phyloP scores from a whole-genome alignment of 2,113 vertebrate genomes.

The Prionailurus bengalensis region DNA sequence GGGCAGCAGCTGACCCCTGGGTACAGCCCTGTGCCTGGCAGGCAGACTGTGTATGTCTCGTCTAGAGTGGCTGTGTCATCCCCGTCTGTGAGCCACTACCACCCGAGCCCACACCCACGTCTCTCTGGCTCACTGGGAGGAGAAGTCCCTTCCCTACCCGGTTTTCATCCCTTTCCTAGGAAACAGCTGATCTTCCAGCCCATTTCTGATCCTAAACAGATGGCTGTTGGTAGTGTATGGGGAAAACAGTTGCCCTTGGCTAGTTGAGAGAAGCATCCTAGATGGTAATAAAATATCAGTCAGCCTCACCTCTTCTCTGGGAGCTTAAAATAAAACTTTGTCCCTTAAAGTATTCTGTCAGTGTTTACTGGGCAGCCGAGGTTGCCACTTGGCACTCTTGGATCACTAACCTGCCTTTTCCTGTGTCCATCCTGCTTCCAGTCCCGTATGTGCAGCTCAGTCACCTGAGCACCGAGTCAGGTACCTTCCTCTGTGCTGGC shows the following conservation, averaged over 20 bases:
- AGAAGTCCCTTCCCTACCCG: constrained; percentile 6
- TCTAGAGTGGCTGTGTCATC: constrained; percentile 62
- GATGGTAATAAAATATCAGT: not conserved
- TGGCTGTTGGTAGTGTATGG: not conserved
- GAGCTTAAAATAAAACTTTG: constrained; percentile 43
- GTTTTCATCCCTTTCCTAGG: not conserved
- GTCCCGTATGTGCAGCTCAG: constrained; percentile 96
- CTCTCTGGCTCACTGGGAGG: constrained; percentile 6
- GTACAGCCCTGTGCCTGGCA: constrained; percentile 32
- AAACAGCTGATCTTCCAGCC: not conserved
- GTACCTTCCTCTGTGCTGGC: constrained; percentile 88
- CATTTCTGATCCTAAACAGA: not conserved
- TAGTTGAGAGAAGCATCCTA: not conserved
- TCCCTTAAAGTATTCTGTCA: constrained; percentile 46
- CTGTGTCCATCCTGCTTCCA: constrained; percentile 92
- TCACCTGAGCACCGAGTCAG: constrained; percentile 96
- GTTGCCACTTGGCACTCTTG: constrained; percentile 55
- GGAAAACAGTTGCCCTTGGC: constrained; percentile 23
- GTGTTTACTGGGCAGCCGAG: constrained; percentile 53
- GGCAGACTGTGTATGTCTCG: constrained; percentile 68
- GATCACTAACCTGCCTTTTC: constrained; percentile 87
- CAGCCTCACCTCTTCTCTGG: constrained; percentile 5
- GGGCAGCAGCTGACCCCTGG: not conserved
- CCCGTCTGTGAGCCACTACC: constrained; percentile 57
- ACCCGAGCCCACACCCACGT: constrained; percentile 46